Conservation (phyloP, 2,888 invertebrate genomes). For the Piscicola geometra region DNA sequence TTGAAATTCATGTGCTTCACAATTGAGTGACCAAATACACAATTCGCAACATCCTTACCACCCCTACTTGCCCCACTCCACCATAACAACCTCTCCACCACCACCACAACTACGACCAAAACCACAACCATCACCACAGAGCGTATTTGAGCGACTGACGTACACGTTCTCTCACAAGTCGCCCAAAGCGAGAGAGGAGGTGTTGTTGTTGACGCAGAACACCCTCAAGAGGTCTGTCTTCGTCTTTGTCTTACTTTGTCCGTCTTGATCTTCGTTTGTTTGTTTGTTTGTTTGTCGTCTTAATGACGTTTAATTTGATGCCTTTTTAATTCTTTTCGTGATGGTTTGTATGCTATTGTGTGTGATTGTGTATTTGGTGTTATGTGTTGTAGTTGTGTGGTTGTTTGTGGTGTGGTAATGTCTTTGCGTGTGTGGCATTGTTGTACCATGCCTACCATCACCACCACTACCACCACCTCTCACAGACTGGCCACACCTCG, state of each 20-base stretch:
- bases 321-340: background rate
- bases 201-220: conserved; percentile 74
- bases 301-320: background rate
- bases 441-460: too few relatives aligned
- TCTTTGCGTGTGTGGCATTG: too few relatives aligned
- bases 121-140: conserved; percentile 56
- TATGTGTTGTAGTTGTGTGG: too few relatives aligned
- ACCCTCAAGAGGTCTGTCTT: conserved; percentile 72
- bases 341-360: too few relatives aligned
- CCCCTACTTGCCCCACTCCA: too few relatives aligned
- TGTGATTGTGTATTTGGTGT: too few relatives aligned
- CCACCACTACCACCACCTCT: too few relatives aligned
- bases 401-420: too few relatives aligned
- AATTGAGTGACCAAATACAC: too few relatives aligned
- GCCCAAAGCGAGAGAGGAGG: conserved; percentile 84
- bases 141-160: conserved; percentile 68
- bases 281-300: background rate
- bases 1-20: too few relatives aligned
- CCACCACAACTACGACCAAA: background rate
- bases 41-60: too few relatives aligned
- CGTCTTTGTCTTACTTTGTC: background rate
- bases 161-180: conserved; percentile 80
- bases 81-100: too few relatives aligned
- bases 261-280: background rate
- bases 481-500: conserved; percentile 57